phyloP scores from a whole-genome alignment of 2,797 vertebrate species.

The Sarcophilus harrisii region DNA sequence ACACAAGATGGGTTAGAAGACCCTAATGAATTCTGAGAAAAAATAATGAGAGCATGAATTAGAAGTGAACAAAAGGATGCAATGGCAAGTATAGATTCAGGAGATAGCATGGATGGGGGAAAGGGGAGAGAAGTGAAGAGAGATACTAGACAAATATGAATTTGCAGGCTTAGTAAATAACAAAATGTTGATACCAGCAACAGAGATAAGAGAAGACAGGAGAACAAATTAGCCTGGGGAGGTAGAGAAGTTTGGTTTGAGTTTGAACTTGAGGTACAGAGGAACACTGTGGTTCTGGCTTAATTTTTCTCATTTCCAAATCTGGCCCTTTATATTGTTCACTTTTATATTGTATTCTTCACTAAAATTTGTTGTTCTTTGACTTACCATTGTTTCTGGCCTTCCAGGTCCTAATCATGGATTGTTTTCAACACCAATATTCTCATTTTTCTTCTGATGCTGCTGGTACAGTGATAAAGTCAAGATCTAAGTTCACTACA shows the following conservation, averaged over 20 bases:
- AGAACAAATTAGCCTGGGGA: neutral
- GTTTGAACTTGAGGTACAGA: neutral
- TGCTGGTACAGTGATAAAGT: neutral
- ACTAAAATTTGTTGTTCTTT: neutral
- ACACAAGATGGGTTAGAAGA: neutral
- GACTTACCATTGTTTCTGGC: neutral
- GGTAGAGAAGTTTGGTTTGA: neutral
- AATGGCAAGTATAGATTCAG: neutral
- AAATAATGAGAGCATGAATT: neutral
- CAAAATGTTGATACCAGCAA: neutral
- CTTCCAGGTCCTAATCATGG: neutral
- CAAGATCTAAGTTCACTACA: neutral
- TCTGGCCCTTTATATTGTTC: neutral
- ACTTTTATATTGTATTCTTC: neutral
- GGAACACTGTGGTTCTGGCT: neutral
- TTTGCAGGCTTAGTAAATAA: too few relatives aligned
- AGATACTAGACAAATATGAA: neutral
- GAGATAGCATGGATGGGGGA: neutral
- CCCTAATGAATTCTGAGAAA: neutral
- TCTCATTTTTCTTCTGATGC: neutral
- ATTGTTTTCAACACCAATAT: neutral
- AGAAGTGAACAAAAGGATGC: neutral
- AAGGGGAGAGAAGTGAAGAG: neutral
- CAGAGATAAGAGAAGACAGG: neutral
- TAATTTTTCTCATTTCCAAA: neutral